Conservation (phyloP, 2,113 vertebrate species). For the Microtus pennsylvanicus region DNA sequence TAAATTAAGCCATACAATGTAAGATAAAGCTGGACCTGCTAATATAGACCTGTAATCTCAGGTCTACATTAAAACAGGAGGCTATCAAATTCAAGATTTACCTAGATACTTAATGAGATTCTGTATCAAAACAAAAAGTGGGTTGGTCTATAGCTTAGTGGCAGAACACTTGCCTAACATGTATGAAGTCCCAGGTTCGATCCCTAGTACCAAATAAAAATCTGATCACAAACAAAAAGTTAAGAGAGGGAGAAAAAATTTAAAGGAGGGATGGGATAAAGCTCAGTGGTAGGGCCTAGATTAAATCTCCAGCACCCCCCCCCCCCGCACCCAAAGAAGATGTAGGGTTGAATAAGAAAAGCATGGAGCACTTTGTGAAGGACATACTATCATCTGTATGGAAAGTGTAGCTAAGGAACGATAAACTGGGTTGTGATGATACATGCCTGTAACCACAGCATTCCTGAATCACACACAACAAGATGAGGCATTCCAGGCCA, state of each 20-base stretch:
- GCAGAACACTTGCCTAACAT: not conserved
- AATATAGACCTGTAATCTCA: not conserved
- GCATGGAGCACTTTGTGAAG: not conserved
- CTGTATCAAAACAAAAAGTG: not conserved
- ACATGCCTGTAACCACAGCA: not conserved
- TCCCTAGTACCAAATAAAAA: not conserved
- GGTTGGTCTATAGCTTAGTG: not conserved
- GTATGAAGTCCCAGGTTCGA: not conserved
- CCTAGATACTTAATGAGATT: not conserved
- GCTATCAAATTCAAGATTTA: not conserved
- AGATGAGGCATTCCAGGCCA: not conserved
- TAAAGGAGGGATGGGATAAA: not conserved
- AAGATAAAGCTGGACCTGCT: not conserved
- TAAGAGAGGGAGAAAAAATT: not conserved
- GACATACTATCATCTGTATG: not conserved
- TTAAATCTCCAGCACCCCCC: not conserved
- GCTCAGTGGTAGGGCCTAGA: not conserved
- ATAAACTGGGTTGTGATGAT: not conserved
- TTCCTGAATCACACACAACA: too few species aligned
- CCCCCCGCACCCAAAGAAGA: not conserved
- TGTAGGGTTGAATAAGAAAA: not conserved
- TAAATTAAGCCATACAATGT: not conserved
- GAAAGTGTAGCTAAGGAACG: not conserved
- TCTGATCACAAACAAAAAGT: not conserved
- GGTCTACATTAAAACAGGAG: not conserved